These are phyloP conservation scores for Biston stratarius DNA, from an alignment of 2,888 invertebrate species.

Conservation along the genomic window DNA sequence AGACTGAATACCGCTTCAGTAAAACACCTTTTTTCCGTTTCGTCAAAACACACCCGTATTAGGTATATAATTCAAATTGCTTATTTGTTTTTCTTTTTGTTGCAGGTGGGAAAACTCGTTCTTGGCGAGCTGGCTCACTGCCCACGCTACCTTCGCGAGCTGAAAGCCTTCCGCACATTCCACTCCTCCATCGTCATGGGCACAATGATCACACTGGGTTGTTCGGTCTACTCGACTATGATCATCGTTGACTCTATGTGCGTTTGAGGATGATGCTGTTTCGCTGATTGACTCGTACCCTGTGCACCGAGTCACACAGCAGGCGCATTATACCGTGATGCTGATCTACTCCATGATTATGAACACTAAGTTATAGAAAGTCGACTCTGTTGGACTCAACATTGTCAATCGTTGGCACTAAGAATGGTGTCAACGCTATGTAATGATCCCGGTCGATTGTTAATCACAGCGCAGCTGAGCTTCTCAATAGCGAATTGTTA, in stretches of 20 bases:
- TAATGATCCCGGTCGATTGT: neutral
- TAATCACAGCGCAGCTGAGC: too few relatives aligned
- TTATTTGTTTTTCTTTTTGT: slow-evolving; percentile 46
- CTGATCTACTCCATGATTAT: neutral
- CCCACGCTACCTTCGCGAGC: slow-evolving; percentile 92
- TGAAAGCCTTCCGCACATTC: slow-evolving; percentile 90
- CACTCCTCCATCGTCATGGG: slow-evolving; percentile 93
- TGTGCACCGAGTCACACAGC: neutral
- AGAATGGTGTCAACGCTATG: neutral
- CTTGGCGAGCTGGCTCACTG: slow-evolving; percentile 91
- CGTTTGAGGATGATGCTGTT: slow-evolving; percentile 48
- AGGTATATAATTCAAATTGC: neutral
- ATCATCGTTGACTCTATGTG: slow-evolving; percentile 80
- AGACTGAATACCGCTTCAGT: too few relatives aligned
- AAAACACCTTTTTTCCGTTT: too few relatives aligned
- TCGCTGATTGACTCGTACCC: neutral
- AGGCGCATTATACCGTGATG: neutral
- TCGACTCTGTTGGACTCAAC: neutral
- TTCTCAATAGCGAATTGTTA: neutral
- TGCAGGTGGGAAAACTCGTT: slow-evolving; percentile 89
- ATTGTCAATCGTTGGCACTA: neutral
- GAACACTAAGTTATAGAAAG: neutral
- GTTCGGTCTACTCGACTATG: slow-evolving; percentile 80
- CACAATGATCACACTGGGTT: slow-evolving; percentile 88
- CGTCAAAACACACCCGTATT: too few relatives aligned